Evolutionary conservation across 2,797 vertebrate species (phyloP).

Genomic region (Neomorphus geoffroyi): DNA sequence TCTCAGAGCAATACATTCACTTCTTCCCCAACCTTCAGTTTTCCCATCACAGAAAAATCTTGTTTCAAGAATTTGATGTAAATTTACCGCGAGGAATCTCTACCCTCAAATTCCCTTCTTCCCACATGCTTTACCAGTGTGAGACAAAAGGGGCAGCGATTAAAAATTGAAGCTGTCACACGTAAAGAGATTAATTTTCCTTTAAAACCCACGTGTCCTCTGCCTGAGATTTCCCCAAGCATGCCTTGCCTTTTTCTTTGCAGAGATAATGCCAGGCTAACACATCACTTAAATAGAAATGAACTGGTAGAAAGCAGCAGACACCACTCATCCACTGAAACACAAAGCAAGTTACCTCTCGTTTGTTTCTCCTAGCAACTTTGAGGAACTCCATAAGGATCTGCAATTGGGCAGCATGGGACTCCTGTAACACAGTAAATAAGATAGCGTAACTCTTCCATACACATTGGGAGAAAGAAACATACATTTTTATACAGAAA

Average conservation of each 20-base stretch:
- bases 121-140: neutral
- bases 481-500: neutral
- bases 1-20: neutral
- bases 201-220: neutral
- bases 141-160: neutral
- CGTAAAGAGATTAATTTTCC: conserved; percentile 1
- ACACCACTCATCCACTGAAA: neutral
- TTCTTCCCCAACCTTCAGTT: neutral
- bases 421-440: conserved; percentile 84
- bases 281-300: neutral
- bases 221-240: neutral
- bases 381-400: conserved; percentile 99
- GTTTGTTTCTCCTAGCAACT: conserved; percentile 97
- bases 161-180: conserved; percentile 38
- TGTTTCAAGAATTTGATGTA: neutral
- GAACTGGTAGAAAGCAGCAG: neutral
- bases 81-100: neutral
- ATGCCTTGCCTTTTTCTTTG: neutral
- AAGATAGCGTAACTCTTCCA: neutral
- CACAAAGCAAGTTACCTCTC: conserved; percentile 86
- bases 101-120: neutral
- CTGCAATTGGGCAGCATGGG: conserved; percentile 95
- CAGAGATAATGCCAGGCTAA: neutral
- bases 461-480: neutral
- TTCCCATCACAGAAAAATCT: neutral